phyloP scores from a whole-genome alignment of 2,113 vertebrate genomes.

The Girardinichthys multiradiatus region DNA sequence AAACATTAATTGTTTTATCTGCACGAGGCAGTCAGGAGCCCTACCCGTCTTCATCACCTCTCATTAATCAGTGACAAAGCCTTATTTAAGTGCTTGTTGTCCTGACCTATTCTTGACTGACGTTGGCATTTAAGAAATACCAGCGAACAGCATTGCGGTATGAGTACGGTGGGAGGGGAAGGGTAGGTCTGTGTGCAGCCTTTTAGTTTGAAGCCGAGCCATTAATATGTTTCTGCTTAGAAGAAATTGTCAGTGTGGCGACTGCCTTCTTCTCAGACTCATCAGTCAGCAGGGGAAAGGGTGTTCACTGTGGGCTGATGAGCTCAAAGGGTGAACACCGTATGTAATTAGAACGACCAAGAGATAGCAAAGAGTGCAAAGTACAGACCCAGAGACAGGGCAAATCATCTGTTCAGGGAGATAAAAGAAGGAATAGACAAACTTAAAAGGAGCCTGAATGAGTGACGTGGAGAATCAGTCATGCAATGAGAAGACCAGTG shows the following conservation, averaged over 20 bases:
- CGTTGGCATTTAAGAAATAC: slow-evolving; percentile 82
- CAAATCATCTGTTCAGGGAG: slow-evolving; percentile 46
- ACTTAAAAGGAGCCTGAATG: slow-evolving; percentile 21
- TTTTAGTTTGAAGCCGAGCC: slow-evolving; percentile 58
- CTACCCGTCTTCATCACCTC: slow-evolving; percentile 66
- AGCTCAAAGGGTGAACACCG: slow-evolving; percentile 75
- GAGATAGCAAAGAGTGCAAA: slow-evolving; percentile 29
- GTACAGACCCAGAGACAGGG: slow-evolving; percentile 24
- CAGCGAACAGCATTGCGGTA: slow-evolving; percentile 56
- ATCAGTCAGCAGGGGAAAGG: slow-evolving; percentile 53
- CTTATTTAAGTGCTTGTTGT: slow-evolving; percentile 79
- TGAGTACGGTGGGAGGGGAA: slow-evolving; percentile 40
- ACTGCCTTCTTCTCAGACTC: slow-evolving; percentile 59
- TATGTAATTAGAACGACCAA: slow-evolving; percentile 62
- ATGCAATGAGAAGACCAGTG: not conserved
- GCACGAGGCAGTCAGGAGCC: slow-evolving; percentile 66
- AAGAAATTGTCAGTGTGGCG: slow-evolving; percentile 66
- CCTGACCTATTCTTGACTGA: slow-evolving; percentile 81
- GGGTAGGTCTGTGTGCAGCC: slow-evolving; percentile 24
- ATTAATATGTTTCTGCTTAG: slow-evolving; percentile 68
- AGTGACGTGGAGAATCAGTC: slow-evolving; percentile 31
- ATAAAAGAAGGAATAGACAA: slow-evolving; percentile 46
- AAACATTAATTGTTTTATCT: slow-evolving; percentile 78
- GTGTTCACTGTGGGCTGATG: slow-evolving; percentile 63
- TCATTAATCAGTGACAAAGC: slow-evolving; percentile 81